A percentile compares a stretch with the other conserved stretches of the same genome.
These are phyloP conservation scores for Spisula solida DNA, from an alignment of 2,888 invertebrate genomes.

Conservation along the genomic window DNA sequence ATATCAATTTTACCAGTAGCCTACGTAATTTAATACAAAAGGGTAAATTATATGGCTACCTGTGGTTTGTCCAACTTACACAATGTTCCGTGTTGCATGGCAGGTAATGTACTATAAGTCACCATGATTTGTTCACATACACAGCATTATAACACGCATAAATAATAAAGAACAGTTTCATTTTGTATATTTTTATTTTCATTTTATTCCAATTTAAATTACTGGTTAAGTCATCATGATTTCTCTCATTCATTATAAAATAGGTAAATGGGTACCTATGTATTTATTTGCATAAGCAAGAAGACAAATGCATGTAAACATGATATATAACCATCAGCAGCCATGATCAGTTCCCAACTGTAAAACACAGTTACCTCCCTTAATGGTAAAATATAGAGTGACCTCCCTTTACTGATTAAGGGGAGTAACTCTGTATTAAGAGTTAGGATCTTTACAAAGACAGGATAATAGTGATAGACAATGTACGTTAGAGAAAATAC, in stretches of 20 bases:
- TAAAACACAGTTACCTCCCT: too few relatives aligned
- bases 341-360: slow-evolving; percentile 20
- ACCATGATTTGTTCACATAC: not conserved
- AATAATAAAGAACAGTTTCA: slow-evolving; percentile 33
- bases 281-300: slow-evolving; percentile 62
- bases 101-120: too few relatives aligned
- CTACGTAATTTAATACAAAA: too few relatives aligned
- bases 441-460: not conserved
- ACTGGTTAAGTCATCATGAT: slow-evolving; percentile 75
- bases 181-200: slow-evolving; percentile 59
- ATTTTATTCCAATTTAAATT: slow-evolving; percentile 73
- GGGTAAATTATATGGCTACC: too few relatives aligned
- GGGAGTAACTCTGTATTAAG: too few relatives aligned
- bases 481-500: slow-evolving; percentile 25
- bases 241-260: slow-evolving; percentile 68
- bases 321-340: slow-evolving; percentile 52
- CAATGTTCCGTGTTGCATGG: too few relatives aligned
- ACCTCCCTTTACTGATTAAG: too few relatives aligned
- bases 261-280: slow-evolving; percentile 67
- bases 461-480: slow-evolving; percentile 15
- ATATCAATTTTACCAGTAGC: too few relatives aligned
- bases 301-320: slow-evolving; percentile 33
- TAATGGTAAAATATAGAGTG: too few relatives aligned
- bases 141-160: not conserved
- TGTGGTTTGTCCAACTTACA: too few relatives aligned